Conservation (phyloP, 2,888 invertebrate genomes). For the Piscicola geometra region DNA sequence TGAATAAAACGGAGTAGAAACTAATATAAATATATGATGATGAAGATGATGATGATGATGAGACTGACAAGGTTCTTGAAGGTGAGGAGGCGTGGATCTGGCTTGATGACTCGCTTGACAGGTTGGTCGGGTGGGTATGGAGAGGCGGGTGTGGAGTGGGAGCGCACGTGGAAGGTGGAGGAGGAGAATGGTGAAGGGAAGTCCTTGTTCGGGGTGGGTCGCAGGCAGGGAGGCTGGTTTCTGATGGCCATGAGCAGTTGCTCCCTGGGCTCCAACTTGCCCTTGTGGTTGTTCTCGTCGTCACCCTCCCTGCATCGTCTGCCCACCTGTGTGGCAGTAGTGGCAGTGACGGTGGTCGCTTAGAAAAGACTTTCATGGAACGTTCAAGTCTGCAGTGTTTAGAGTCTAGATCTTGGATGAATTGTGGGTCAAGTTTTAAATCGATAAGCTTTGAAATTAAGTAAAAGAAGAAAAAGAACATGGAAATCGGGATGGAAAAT, state of each 20-base stretch:
- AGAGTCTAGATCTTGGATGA: no score
- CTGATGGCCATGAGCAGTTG: constrained; percentile 50
- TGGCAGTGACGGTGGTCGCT: no score
- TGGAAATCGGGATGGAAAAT: no score
- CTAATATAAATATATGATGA: no score
- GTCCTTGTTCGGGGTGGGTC: constrained; percentile 40
- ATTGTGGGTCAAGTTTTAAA: no score
- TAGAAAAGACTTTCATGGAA: no score
- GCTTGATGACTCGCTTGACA: constrained; percentile 72
- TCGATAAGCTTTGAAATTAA: no score
- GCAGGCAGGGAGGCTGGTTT: constrained; percentile 46
- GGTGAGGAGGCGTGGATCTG: constrained; percentile 66
- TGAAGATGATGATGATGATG: no score
- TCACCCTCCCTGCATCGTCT: background rate
- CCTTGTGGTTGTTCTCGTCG: background rate
- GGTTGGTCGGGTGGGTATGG: constrained; percentile 54
- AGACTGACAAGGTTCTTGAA: constrained; percentile 60
- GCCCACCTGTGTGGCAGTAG: background rate
- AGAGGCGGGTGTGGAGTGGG: constrained; percentile 48
- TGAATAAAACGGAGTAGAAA: no score
- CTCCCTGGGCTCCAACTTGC: constrained; percentile 44
- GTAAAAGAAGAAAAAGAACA: no score
- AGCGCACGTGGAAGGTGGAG: constrained; percentile 50
- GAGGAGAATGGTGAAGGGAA: constrained; percentile 11
- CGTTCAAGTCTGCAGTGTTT: no score